Percentiles rank a stretch among this genome's conserved stretches.
Evolutionary conservation across 2,888 invertebrate genomes (phyloP).

Genomic region (Eumerus sabulonum): DNA sequence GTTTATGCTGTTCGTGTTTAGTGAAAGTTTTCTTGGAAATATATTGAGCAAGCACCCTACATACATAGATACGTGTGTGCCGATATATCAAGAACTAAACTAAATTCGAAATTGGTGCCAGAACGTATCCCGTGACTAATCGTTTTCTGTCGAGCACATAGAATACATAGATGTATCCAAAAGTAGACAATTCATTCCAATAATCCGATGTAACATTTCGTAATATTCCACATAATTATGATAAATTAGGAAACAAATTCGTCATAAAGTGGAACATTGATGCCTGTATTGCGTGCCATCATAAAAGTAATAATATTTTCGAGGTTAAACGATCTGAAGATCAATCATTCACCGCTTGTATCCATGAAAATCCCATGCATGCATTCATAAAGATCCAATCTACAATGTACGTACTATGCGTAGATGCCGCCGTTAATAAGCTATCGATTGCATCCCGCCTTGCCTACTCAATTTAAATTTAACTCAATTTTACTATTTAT

Average conservation of each 20-base stretch:
- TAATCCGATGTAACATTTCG: too few species aligned
- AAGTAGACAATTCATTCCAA: too few species aligned
- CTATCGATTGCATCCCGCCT: slow-evolving; percentile 10
- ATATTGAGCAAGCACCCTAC: too few species aligned
- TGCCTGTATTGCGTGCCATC: background rate
- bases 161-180: too few species aligned
- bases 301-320: background rate
- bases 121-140: too few species aligned
- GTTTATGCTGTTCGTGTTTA: too few species aligned
- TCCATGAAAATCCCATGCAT: slow-evolving; percentile 3
- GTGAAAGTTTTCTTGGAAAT: too few species aligned
- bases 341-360: background rate
- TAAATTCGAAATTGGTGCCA: too few species aligned
- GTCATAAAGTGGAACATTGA: too few species aligned
- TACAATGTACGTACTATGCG: background rate
- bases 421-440: background rate
- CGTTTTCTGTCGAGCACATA: too few species aligned
- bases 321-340: slow-evolving; percentile 12
- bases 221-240: slow-evolving; percentile 7
- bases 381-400: slow-evolving; percentile 1
- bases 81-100: too few species aligned
- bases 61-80: too few species aligned
- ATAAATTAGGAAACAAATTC: slow-evolving; percentile 7
- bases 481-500: slow-evolving; percentile 30
- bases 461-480: background rate